Conservation (phyloP, 2,888 invertebrate species). For the Drosophila fulvimacula region DNA sequence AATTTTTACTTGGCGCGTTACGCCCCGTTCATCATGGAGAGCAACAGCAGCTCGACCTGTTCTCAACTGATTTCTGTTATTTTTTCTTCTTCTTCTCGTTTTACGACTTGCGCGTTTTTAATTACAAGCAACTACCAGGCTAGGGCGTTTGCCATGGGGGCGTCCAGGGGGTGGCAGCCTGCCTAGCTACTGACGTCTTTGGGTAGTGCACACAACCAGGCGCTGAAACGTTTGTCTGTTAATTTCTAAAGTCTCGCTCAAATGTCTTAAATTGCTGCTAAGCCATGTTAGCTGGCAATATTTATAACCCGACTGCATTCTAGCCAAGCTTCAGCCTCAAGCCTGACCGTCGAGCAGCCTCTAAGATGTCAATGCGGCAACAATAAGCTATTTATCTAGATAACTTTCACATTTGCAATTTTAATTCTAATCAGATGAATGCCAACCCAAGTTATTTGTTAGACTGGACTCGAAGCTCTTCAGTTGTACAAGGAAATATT, state of each 20-base stretch:
- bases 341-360: background rate
- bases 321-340: slow-evolving; percentile 7
- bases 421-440: slow-evolving; percentile 2
- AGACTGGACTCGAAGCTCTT: background rate
- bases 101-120: slow-evolving; percentile 75
- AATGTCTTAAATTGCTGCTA: slow-evolving; percentile 35
- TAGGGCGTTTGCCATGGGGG: slow-evolving; percentile 24
- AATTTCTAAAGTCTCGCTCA: slow-evolving; percentile 68
- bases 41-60: slow-evolving; percentile 49
- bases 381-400: slow-evolving; percentile 11
- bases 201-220: slow-evolving; percentile 41
- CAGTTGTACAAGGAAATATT: slow-evolving; percentile 4
- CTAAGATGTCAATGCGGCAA: slow-evolving; percentile 8
- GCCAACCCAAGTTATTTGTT: background rate
- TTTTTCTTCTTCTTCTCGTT: slow-evolving; percentile 16
- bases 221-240: slow-evolving; percentile 62
- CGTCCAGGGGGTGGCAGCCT: background rate
- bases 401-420: slow-evolving; percentile 11
- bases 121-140: slow-evolving; percentile 69
- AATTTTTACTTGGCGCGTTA: slow-evolving; percentile 66
- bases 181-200: slow-evolving; percentile 28
- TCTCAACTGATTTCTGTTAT: slow-evolving; percentile 59
- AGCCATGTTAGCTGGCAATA: slow-evolving; percentile 25
- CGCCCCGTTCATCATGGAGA: slow-evolving; percentile 54
- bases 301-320: slow-evolving; percentile 20